phyloP scores from a whole-genome alignment of 2,113 vertebrate genomes.

The Ochotona curzoniae region DNA sequence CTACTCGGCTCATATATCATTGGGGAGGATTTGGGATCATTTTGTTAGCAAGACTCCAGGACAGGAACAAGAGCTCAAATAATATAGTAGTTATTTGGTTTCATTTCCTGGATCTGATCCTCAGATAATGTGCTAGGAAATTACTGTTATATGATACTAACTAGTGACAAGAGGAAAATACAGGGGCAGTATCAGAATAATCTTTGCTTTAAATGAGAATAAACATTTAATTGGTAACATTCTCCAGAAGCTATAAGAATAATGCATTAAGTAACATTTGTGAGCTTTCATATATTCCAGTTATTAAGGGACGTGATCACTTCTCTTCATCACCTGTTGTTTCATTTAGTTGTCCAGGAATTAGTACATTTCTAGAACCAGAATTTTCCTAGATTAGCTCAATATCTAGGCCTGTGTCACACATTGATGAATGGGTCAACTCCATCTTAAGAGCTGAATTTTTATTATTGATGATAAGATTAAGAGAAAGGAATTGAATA shows the following conservation, averaged over 20 bases:
- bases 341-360: neutral
- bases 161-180: neutral
- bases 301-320: neutral
- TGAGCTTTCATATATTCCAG: neutral
- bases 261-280: neutral
- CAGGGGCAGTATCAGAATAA: neutral
- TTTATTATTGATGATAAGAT: neutral
- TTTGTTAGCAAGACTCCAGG: neutral
- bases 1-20: neutral
- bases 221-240: neutral
- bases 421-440: neutral
- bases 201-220: neutral
- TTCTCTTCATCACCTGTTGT: neutral
- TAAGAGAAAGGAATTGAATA: conserved; percentile 30
- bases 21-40: neutral
- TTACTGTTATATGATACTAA: neutral
- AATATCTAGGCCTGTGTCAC: neutral
- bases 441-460: neutral
- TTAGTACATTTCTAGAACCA: neutral
- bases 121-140: neutral
- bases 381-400: neutral
- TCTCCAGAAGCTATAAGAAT: neutral
- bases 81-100: neutral
- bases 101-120: neutral
- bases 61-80: neutral